Evolutionary conservation across 2,888 invertebrate genomes (phyloP), one percentile per base, ranked within the genome.

Genomic region (Keiferia lycopersicella): DNA sequence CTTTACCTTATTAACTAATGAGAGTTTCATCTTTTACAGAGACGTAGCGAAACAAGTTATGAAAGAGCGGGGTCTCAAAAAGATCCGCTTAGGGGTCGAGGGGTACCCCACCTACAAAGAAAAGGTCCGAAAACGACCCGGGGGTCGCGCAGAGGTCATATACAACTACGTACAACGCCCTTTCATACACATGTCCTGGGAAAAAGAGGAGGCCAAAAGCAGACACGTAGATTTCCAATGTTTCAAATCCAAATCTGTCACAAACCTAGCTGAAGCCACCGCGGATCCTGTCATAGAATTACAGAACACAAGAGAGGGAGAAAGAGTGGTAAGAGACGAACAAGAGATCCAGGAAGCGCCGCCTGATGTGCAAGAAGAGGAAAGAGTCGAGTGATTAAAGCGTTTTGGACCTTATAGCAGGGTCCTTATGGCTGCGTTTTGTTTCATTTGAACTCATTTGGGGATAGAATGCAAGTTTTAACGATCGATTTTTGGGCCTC

Each of bases 41-140:
- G 99, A 99, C 83, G 99, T 99, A 7, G 99, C 99, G 8, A 99
- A 99, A 80, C 98, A 98, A 84, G 99, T 99, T 30, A 95, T 99
- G 94, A 99, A 99, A 81, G 99, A 99, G 82, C 94, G 99, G 56
- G 99, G 99, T 0, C 91, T 99, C 64, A 99, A 99, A 87, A 99
- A 99, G 83, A 99, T 99, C 70, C 95, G 99, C 1, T 93, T 99
- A 22, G 99, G 99, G 7, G 99, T 99, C 67, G 99, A 99, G 91
- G 99, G 99, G 0, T 99, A 99, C 86, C 99, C 99, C 2, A 99
- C 99, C 0, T 98, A 99, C 92, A 99, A 99, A 82, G 99, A 99
- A 83, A 99, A 99, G 84, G 96, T 66, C 0, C 98, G 98, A 87
- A 96, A 97, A 79, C 93, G 99, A 97, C 98, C 0, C 12, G 62